Evolutionary conservation across 2,888 invertebrate genomes (phyloP).

Genomic region (Polia nebulosa): DNA sequence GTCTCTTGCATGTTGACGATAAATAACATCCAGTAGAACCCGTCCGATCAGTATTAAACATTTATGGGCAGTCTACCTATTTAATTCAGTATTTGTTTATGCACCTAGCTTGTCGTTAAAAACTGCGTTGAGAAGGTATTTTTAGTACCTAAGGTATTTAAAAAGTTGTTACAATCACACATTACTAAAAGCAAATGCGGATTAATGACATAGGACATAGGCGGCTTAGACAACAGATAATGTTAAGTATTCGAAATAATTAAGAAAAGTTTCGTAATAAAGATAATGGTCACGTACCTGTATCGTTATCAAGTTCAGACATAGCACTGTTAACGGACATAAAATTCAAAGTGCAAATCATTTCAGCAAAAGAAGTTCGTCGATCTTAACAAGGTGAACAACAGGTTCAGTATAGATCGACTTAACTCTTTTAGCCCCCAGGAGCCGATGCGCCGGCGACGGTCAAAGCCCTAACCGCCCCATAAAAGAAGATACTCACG

Average conservation of each 20-base stretch:
- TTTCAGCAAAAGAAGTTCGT: conserved; percentile 76
- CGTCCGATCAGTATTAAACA: conserved; percentile 28
- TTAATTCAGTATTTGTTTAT: conserved; percentile 37
- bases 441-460: conserved; percentile 66
- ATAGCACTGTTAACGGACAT: conserved; percentile 38
- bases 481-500: conserved; percentile 78
- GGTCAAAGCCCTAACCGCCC: conserved; percentile 77
- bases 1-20: conserved; percentile 30
- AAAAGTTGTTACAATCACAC: not conserved
- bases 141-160: not conserved
- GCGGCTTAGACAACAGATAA: not conserved
- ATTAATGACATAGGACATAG: not conserved
- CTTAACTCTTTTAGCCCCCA: conserved; percentile 75
- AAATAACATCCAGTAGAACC: conserved; percentile 43
- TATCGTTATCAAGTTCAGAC: conserved; percentile 27
- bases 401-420: conserved; percentile 81
- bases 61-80: conserved; percentile 16
- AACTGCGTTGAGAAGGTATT: not conserved
- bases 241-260: not conserved
- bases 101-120: not conserved
- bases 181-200: not conserved
- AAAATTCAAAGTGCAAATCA: conserved; percentile 64
- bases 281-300: conserved; percentile 14
- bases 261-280: conserved; percentile 19
- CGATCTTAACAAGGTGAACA: conserved; percentile 81